Conservation (phyloP, 2,888 invertebrate genomes). For the Parelbella ahira region DNA sequence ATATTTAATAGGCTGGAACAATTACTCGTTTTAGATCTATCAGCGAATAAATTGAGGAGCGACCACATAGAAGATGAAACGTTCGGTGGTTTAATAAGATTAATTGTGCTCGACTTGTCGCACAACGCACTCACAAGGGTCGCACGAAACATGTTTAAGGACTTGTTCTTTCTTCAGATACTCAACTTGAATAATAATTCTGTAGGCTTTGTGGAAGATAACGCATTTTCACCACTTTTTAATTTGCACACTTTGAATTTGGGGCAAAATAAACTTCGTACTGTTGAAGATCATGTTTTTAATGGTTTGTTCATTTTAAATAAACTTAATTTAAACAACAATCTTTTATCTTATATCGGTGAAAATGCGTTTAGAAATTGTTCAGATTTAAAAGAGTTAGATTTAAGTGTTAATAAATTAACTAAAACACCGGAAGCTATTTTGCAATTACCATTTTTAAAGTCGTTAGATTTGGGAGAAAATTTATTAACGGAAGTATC, state of each 20-base stretch:
- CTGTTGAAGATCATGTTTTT: slow-evolving; percentile 89
- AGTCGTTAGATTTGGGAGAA: slow-evolving; percentile 94
- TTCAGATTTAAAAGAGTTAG: slow-evolving; percentile 92
- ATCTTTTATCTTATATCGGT: slow-evolving; percentile 88
- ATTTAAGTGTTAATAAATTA: slow-evolving; percentile 92
- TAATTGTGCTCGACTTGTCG: slow-evolving; percentile 92
- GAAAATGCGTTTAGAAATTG: slow-evolving; percentile 92
- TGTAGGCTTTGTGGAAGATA: slow-evolving; percentile 90
- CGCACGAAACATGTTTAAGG: slow-evolving; percentile 91
- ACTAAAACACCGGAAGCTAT: slow-evolving; percentile 91
- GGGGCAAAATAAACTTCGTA: slow-evolving; percentile 90
- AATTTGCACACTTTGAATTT: slow-evolving; percentile 94
- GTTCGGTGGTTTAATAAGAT: slow-evolving; percentile 91
- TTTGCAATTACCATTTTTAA: slow-evolving; percentile 89
- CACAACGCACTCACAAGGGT: slow-evolving; percentile 90
- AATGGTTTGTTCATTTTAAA: slow-evolving; percentile 91
- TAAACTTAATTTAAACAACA: slow-evolving; percentile 91
- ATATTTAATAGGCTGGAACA: slow-evolving; percentile 92
- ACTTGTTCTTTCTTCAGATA: slow-evolving; percentile 92
- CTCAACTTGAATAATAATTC: slow-evolving; percentile 92
- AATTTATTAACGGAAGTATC: slow-evolving; percentile 91
- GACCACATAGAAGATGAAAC: slow-evolving; percentile 92
- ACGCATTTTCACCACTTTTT: slow-evolving; percentile 92
- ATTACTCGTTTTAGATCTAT: slow-evolving; percentile 91
- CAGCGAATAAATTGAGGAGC: slow-evolving; percentile 91